Base-by-base conservation (phyloP, 2,113 vertebrate genomes). In the Chaetops frenatus region DNA sequence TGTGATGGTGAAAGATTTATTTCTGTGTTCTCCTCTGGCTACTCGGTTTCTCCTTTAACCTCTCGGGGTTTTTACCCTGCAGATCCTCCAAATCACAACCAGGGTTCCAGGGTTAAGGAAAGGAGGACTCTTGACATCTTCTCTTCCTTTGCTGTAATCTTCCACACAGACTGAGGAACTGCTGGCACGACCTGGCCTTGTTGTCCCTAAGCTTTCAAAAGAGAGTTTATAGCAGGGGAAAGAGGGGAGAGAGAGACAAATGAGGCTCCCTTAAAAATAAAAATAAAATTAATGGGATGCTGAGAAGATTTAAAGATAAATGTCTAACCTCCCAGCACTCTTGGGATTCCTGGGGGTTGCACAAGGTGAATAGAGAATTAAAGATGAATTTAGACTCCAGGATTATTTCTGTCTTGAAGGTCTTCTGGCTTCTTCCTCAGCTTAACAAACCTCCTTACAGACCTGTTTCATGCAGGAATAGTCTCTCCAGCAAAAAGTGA, bases 21-120 rank as follows among this genome's bases (percentile, higher is more conserved):
- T 67, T 81, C 42, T 80, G 8, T 54, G 47, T 10, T 89, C 51
- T 31, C 20, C 38, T 11, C n/a, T 11, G 9, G 21, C 29, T 24
- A 19, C 18, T 73, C 2, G 0, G 1, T 45, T 50, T 76, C 47
- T 74, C 38, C 33, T 53, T 1, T 2, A 15, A 33, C 9, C 9
- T 77, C 40, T 10, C 14, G 31, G 7, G 3, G 8, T 53, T 51
- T 44, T 20, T 62, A 16, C 4, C 44, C 27, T 65, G 25, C 4
- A 61, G 40, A 29, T 74, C 7, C 54, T 70, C 67, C 44, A 77
- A 64, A 65, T 28, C 29, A 12, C 27, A 47, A 3, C 1, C n/a
- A n/a, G 2, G 1, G 9, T 60, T 73, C 54, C 51, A 53, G 67
- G n/a, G 36, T 44, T 20, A 62, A 61, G 62, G 40, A 72, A 65